Evolutionary conservation across 2,888 invertebrate genomes (phyloP), one percentile per base, ranked within the genome.

Genomic region (Cryptus armator): DNA sequence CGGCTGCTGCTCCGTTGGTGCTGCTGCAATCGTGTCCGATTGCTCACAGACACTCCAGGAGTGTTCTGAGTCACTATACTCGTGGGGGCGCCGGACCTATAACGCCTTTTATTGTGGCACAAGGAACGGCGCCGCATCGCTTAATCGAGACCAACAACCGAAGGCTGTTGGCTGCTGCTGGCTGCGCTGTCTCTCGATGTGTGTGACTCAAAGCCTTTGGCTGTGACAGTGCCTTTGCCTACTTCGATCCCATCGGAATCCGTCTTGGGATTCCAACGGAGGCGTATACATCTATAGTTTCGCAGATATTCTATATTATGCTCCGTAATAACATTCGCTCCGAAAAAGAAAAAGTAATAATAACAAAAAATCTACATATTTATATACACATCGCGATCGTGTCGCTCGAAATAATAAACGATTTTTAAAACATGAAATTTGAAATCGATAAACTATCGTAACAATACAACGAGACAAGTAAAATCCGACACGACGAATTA

Each of bases 71-170:
- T 80, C 84, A 84, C 67, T 67, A 59, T 44, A 32, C 16, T 59
- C 59, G 48, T 59, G 68, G 67, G 64, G 62, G 51, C 68, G 67
- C 66, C 70, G 84, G 78, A 79, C 78, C 78, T 72, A 68, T 76
- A 83, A 75, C 75, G 71, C 67, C 68, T 75, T 48, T 84, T 76
- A 71, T 75, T 67, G 71, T 80, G 62, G 62, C 44, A 75, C 44
- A 56, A 76, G 71, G 83, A 83, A 85, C 79, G 79, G 51, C 83
- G 79, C 79, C 71, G 75, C 79, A 72, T 76, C 82, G 85, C 76
- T 83, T 78, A 78, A 85, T 85, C 84, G 75, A 66, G 79, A 79
- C 82, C 83, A 77, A 32, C 74, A 79, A 79, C 79, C 66, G 66
- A 82, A 76, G 82, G 79, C 78, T 75, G 75, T 68, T n/a, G 48